Evolutionary conservation across 2,113 vertebrate genomes (phyloP).

Genomic region (Psilopsiagon aurifrons): DNA sequence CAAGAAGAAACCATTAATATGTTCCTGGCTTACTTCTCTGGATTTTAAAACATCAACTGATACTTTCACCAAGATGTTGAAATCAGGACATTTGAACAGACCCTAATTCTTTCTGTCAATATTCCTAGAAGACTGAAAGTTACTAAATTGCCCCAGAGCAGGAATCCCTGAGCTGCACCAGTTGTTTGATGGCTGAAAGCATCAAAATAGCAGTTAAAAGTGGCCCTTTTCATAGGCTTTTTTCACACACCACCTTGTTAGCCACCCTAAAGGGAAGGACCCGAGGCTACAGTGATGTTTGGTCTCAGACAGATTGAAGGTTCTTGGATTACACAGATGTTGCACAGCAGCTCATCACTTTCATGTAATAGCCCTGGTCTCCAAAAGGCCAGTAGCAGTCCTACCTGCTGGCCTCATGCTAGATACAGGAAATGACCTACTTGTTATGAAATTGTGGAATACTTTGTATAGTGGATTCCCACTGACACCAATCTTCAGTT

Average conservation of each 20-base stretch:
- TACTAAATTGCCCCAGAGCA: fast-evolving
- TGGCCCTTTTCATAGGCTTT: background rate
- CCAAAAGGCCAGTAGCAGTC: background rate
- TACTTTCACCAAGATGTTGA: background rate
- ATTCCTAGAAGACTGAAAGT: background rate
- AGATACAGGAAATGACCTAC: background rate
- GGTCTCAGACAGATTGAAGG: background rate
- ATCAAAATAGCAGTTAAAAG: background rate
- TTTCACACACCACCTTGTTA: background rate
- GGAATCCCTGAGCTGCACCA: background rate
- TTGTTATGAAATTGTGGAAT: background rate
- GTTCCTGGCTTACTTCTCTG: background rate
- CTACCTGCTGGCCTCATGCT: background rate
- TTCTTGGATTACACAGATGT: background rate
- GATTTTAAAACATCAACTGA: background rate
- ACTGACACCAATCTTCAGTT: background rate
- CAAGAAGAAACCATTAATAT: background rate
- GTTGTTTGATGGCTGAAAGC: background rate
- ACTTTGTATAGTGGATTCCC: background rate
- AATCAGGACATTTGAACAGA: background rate
- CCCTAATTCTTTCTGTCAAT: background rate
- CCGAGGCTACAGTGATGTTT: background rate
- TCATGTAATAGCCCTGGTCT: background rate
- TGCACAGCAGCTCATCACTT: background rate
- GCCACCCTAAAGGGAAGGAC: background rate